These are phyloP conservation scores for Camelus bactrianus DNA, from an alignment of 2,113 vertebrate species.

Conservation along the genomic window DNA sequence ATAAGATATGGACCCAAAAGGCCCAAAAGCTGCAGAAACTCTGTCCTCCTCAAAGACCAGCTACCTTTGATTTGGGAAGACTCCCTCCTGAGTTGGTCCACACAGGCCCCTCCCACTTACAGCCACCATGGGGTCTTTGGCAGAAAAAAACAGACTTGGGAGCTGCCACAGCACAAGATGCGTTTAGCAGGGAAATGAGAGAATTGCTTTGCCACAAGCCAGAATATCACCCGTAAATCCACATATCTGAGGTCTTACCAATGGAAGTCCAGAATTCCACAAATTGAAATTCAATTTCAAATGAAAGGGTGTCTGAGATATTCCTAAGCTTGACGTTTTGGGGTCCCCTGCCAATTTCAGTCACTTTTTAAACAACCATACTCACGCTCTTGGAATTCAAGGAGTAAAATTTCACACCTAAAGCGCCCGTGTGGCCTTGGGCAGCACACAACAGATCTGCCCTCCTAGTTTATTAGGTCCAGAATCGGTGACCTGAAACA, in stretches of 20 bases:
- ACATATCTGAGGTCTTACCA: neutral
- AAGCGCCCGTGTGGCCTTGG: neutral
- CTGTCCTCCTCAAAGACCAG: neutral
- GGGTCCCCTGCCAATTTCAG: neutral
- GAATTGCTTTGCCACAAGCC: neutral
- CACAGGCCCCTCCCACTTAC: neutral
- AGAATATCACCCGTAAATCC: neutral
- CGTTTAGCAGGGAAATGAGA: constrained; percentile 15
- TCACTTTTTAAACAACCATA: neutral
- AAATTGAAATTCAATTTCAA: neutral
- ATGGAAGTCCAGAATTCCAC: neutral
- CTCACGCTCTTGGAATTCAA: neutral
- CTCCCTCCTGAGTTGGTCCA: neutral
- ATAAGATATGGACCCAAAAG: neutral
- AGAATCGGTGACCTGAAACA: neutral
- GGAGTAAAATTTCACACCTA: neutral
- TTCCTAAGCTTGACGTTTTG: neutral
- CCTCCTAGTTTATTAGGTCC: neutral
- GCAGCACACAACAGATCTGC: neutral
- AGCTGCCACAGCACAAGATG: neutral
- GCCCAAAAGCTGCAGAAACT: neutral
- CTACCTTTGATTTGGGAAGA: neutral
- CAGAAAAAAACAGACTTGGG: neutral
- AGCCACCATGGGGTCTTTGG: neutral
- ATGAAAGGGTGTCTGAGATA: neutral